Base-by-base conservation (phyloP, 2,113 vertebrate species). In the Hyaena hyaena region DNA sequence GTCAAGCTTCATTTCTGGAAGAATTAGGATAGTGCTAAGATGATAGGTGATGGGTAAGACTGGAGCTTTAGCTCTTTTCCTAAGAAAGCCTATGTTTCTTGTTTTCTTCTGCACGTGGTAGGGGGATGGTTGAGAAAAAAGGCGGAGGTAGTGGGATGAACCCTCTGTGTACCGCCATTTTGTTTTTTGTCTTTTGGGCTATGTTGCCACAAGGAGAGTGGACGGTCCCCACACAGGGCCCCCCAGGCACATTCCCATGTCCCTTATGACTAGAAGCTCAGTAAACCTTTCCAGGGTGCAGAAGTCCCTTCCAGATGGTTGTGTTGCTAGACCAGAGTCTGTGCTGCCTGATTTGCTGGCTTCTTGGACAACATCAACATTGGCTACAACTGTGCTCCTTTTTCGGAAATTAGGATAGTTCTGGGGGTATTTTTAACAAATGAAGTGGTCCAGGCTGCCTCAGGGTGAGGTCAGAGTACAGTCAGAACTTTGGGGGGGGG, bases 401-500 rank as follows among this genome's bases (percentile, higher is more conserved):
- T 88, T 84, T 86, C 73, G 43, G 73, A 82, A 88, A 48, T 48
- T 24, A 65, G 45, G 90, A 94, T 26, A 61, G 3, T 85, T 69
- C 53, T 48, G 43, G 68, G 88, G 88, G 65, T 81, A 33, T 83
- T 84, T 90, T 81, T 84, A 84, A 95, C 35, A 63, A 45, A 66
- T 12, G 68, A 76, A 61, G n/a, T 83, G 53, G 77, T n/a, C 53
- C 19, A 86, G 85, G 86, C 17, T 31, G 39, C 50, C 74, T 4
- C 0, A 94, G 71, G 33, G 50, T 65, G 85, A 89, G 79, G 66
- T 96, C 81, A 94, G 92, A 81, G 81, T n/a, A 87, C 17, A 93
- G 88, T 33, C 33, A 69, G 66, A 86, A 4, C 71, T 71, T 55
- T 0, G 1, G 63, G 28, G 58, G 31, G 21, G 17, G 19, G 19